A percentile compares a stretch with the other conserved stretches of the same genome.
phyloP scores from a whole-genome alignment of 2,888 invertebrate genomes.

The Anodontia alba region DNA sequence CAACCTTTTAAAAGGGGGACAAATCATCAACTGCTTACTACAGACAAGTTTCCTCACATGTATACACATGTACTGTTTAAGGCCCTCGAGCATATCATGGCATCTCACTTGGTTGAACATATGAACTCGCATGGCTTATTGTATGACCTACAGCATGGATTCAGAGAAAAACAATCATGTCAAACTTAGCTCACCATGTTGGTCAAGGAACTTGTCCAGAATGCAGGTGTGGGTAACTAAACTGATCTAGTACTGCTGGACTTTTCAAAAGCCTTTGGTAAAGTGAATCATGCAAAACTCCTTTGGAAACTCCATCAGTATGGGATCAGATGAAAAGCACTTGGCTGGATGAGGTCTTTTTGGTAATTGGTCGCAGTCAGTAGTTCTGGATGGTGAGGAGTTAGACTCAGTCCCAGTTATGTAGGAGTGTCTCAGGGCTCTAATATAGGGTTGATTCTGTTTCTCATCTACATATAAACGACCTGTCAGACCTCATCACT shows the following conservation, averaged over 20 bases:
- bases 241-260: too few species aligned
- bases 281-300: too few species aligned
- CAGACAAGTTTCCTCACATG: background rate
- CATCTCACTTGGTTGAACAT: background rate
- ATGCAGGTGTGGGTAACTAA: too few species aligned
- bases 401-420: background rate
- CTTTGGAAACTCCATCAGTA: too few species aligned
- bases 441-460: background rate
- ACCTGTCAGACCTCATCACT: background rate
- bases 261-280: too few species aligned
- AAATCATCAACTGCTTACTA: background rate
- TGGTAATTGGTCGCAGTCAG: slow-evolving; percentile 2
- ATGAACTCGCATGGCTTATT: background rate
- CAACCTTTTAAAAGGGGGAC: too few species aligned
- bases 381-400: background rate
- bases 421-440: background rate
- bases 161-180: background rate
- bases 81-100: too few species aligned
- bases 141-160: background rate
- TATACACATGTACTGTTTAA: background rate
- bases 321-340: too few species aligned
- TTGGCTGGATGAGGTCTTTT: too few species aligned
- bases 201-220: too few species aligned
- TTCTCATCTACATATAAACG: slow-evolving; percentile 10
- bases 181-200: background rate